Evolutionary conservation across 2,113 vertebrate genomes (phyloP).

Genomic region (Saccopteryx leptura): DNA sequence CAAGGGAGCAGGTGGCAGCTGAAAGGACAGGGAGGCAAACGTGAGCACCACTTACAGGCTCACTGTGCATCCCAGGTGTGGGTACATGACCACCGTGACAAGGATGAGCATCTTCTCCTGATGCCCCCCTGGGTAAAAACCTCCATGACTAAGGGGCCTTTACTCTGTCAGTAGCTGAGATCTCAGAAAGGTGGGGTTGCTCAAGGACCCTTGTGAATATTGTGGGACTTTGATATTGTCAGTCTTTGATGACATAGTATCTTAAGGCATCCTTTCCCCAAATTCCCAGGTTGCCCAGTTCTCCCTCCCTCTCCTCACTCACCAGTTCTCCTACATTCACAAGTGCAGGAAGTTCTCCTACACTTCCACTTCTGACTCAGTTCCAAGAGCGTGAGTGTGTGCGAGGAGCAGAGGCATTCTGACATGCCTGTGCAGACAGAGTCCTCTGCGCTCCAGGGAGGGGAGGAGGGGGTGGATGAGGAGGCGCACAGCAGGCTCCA

Average conservation of each 20-base stretch:
- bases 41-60: background rate
- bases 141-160: accelerated
- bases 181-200: background rate
- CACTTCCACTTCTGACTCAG: background rate
- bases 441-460: background rate
- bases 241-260: background rate
- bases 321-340: background rate
- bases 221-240: background rate
- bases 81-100: background rate
- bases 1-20: background rate
- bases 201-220: background rate
- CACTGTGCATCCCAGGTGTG: background rate
- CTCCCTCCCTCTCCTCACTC: accelerated
- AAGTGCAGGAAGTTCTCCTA: no score
- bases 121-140: background rate
- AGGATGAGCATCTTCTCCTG: background rate
- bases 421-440: accelerated
- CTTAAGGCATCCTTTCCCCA: background rate
- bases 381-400: background rate
- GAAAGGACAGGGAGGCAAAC: background rate
- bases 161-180: background rate
- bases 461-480: background rate
- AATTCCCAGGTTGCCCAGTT: background rate
- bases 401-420: accelerated
- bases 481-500: accelerated